Evolutionary conservation across 37 sponge, comb jelly and placozoan genomes (phyloP), one percentile per base, ranked within the genome.

Genomic region (Mnemiopsis leidyi): DNA sequence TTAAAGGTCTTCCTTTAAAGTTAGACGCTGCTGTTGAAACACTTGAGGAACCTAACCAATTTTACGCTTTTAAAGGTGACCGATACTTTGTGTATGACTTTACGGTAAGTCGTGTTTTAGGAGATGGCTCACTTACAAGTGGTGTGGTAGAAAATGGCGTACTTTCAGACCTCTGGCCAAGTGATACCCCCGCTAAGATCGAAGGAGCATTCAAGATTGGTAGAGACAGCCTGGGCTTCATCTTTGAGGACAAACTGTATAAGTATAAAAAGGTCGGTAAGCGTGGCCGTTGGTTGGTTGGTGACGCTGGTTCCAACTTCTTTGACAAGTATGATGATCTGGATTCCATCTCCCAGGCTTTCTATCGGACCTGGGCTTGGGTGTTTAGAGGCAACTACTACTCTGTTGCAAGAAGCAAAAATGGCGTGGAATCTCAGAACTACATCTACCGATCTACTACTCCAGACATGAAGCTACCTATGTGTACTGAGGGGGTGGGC

Each of bases 81-180:
- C 30, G 33, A 5, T 77, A 77, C 36, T 34, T 21, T 36, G 36
- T 77, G 33, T 48, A 48, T 13, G 13, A 48, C 61, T 71, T 23
- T 71, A 30, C 73, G 73, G 73, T 71, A 71, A 71, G 29, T 21
- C 20, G 68, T 67, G 68, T 21, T 13, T 67, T 20, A 5, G 13
- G 61, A 48, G 5, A 48, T 48, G 61, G 13, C 13, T 18, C 13
- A 13, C 61, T 48, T 13, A 33, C 35, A 3, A 9, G 32, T 1
- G 18, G 18, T 21, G 35, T 77, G 1, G 18, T 16, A 1, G 7
- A 77, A 34, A 3, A 9, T 3, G 79, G 79, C 2, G 0, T 36
- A 1, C 79, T 77, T 34, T 28, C 79, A 32, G 79, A 77, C 34
- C 79, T 77, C 9, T 77, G 79, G 79, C 79, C 79, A 2, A 32